These are phyloP conservation scores for Pangasius macronema DNA, from an alignment of 2,797 vertebrate genomes.

Conservation along the genomic window DNA sequence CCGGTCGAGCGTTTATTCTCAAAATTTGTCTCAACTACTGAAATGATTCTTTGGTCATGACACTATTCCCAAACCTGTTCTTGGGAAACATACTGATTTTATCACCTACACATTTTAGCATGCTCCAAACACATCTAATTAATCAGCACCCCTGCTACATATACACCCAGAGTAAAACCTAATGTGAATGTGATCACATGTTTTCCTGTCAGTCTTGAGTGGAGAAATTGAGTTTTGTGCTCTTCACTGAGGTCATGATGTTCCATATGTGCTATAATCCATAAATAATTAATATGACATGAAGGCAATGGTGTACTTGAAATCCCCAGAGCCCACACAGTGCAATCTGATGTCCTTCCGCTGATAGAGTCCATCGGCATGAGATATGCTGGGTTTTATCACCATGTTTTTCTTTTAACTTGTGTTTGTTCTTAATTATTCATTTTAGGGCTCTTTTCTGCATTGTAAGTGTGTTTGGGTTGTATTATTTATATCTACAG, in stretches of 20 bases:
- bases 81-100: not conserved
- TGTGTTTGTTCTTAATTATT: not conserved
- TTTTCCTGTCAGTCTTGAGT: not conserved
- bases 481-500: not conserved
- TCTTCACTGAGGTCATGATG: not conserved
- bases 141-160: too few species aligned
- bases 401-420: not conserved
- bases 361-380: not conserved
- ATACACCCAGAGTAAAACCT: not conserved
- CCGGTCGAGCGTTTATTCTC: not conserved
- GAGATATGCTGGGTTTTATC: not conserved
- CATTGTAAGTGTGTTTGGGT: not conserved
- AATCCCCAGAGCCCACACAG: not conserved
- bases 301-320: not conserved
- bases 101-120: not conserved
- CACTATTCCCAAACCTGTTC: not conserved
- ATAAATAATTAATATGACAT: constrained; percentile 18
- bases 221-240: not conserved
- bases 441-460: not conserved
- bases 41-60: not conserved
- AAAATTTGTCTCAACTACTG: not conserved
- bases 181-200: not conserved
- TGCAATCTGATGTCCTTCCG: not conserved
- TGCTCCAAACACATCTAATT: not conserved
- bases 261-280: not conserved